Evolutionary conservation across 1,140 invertebrate species (phyloP).

Genomic region (honey bee (Apis mellifera)): DNA sequence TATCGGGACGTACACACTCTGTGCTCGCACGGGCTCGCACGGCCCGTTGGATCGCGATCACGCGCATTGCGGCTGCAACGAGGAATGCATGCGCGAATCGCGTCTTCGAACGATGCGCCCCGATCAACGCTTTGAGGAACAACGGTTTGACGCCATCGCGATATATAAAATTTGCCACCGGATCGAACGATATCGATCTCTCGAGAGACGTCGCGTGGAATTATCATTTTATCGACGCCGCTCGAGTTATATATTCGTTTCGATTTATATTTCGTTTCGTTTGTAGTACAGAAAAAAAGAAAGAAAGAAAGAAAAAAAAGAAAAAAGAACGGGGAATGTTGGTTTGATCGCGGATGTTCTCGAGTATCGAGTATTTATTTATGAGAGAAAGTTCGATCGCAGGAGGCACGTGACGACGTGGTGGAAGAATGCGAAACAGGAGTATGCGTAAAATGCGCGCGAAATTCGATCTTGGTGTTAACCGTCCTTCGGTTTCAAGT

Average conservation of each 20-base stretch:
- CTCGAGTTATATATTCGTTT: too few relatives aligned
- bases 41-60: conserved; percentile 68
- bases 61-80: conserved; percentile 59
- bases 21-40: conserved; percentile 39
- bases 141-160: conserved; percentile 51
- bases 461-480: conserved; percentile 1
- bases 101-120: conserved; percentile 47
- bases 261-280: too few relatives aligned
- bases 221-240: too few relatives aligned
- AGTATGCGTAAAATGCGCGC: conserved; percentile 18
- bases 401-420: neutral
- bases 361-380: neutral
- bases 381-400: neutral
- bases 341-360: too few relatives aligned
- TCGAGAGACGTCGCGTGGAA: too few relatives aligned
- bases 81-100: conserved; percentile 59
- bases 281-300: too few relatives aligned
- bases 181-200: neutral
- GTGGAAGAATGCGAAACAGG: neutral
- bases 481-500: neutral
- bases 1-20: conserved; percentile 24
- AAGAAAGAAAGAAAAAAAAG: neutral
- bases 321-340: too few relatives aligned
- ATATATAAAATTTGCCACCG: too few relatives aligned
- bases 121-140: conserved; percentile 38